Percentiles rank a stretch among this genome's conserved stretches.
phyloP scores from a whole-genome alignment of 35 echinoderm and acorn worm genomes.

The Strongylocentrotus purpuratus region DNA sequence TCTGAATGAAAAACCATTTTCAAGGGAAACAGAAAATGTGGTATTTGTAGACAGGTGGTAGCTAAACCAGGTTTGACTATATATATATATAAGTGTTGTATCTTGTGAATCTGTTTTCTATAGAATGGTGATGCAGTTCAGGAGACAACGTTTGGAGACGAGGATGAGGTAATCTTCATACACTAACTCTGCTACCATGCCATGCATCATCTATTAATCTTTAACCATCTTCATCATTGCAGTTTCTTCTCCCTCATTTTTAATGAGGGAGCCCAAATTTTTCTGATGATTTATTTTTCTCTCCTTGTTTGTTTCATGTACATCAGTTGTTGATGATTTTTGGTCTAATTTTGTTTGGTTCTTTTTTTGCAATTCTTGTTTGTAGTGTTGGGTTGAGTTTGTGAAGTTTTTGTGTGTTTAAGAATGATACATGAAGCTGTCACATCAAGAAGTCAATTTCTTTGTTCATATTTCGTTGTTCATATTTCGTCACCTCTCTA shows the following conservation, averaged over 20 bases:
- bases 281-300: neutral
- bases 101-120: neutral
- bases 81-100: neutral
- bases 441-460: too few relatives aligned
- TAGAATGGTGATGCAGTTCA: neutral
- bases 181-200: neutral
- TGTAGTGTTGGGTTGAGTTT: neutral
- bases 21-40: too few relatives aligned
- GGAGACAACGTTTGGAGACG: neutral
- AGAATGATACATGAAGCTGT: too few relatives aligned
- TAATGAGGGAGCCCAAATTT: neutral
- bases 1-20: too few relatives aligned
- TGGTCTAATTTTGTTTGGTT: too few relatives aligned
- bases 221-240: constrained; percentile 5
- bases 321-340: neutral
- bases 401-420: neutral
- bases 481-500: too few relatives aligned
- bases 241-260: neutral
- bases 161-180: constrained; percentile 1
- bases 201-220: neutral
- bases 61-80: too few relatives aligned
- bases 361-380: neutral
- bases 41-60: too few relatives aligned
- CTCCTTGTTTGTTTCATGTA: neutral
- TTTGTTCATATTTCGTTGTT: too few relatives aligned